A percentile compares a stretch with the other conserved stretches of the same genome.
Evolutionary conservation across 2,113 vertebrate genomes (phyloP).

Genomic region (Dromiciops gliroides): DNA sequence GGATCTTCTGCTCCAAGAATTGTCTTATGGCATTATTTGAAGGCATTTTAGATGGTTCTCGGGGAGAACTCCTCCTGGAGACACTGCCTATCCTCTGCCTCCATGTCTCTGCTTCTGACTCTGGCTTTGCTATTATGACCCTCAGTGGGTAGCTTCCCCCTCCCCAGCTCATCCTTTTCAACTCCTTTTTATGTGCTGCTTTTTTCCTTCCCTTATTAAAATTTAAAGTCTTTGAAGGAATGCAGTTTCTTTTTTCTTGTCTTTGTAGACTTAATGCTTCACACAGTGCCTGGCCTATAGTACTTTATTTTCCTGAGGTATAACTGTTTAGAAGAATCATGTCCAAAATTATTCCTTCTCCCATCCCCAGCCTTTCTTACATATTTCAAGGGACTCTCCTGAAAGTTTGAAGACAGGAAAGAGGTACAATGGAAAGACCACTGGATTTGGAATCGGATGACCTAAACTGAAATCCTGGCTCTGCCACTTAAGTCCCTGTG

Average conservation of each 20-base stretch:
- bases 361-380: background rate
- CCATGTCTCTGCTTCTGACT: background rate
- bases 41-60: too few relatives aligned
- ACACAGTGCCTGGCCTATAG: background rate
- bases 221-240: background rate
- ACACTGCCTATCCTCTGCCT: too few relatives aligned
- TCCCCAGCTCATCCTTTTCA: background rate
- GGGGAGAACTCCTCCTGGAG: too few relatives aligned
- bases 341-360: background rate
- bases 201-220: background rate
- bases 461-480: background rate
- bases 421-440: background rate
- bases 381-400: background rate
- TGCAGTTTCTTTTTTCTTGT: background rate
- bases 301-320: background rate
- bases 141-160: background rate
- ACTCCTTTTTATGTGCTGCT: background rate
- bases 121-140: background rate
- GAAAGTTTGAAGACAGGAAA: background rate
- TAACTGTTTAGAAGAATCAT: background rate
- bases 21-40: too few relatives aligned
- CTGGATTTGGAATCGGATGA: background rate
- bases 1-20: too few relatives aligned
- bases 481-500: background rate
- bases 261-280: background rate